A percentile compares a stretch with the other conserved stretches of the same genome.
Evolutionary conservation across 2,113 vertebrate genomes (phyloP).

Genomic region (Gracilinanus agilis): DNA sequence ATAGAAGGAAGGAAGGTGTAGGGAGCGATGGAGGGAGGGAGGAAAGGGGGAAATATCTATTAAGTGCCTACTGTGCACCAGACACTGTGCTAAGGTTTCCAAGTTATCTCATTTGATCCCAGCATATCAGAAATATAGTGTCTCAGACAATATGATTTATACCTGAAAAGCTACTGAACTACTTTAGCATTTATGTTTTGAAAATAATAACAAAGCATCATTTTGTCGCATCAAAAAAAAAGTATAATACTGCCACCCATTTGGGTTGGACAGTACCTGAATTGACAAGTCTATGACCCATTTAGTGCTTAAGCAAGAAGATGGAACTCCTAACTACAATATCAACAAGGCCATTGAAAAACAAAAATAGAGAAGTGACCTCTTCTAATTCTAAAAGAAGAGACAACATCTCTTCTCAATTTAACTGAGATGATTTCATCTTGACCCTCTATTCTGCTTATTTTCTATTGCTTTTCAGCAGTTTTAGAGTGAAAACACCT

Average conservation of each 20-base stretch:
- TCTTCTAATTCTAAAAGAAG: not conserved
- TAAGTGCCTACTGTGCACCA: not conserved
- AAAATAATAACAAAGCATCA: not conserved
- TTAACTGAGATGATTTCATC: not conserved
- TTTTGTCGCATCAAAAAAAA: not conserved
- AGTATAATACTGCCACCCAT: not conserved
- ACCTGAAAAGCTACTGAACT: too few species aligned
- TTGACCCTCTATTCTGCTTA: not conserved
- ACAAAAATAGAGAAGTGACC: not conserved
- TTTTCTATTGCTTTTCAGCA: not conserved
- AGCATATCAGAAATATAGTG: not conserved
- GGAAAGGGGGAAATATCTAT: not conserved
- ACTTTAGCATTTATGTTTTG: not conserved
- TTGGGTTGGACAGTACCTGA: not conserved
- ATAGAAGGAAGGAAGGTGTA: too few species aligned
- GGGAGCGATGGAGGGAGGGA: not conserved
- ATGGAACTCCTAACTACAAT: not conserved
- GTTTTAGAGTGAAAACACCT: not conserved
- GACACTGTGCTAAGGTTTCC: not conserved
- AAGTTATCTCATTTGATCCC: not conserved
- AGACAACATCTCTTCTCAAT: not conserved
- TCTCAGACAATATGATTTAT: not conserved
- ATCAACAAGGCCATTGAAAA: not conserved
- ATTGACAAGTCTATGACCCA: not conserved
- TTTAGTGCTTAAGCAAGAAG: not conserved